Conservation (phyloP, 1,140 invertebrate genomes). For the Coelopa frigida region DNA sequence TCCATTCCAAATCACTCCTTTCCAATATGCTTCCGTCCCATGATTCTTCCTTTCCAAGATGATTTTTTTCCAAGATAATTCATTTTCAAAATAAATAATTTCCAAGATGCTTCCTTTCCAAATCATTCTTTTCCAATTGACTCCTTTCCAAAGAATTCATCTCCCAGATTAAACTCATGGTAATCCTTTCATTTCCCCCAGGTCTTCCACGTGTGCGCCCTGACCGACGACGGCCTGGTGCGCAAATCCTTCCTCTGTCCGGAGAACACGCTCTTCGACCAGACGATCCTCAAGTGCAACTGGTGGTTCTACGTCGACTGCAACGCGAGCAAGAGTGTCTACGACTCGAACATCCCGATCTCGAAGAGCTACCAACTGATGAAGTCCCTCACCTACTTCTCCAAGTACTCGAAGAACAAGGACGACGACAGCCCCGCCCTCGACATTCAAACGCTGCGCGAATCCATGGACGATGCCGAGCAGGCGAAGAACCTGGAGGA, state of each 20-base stretch:
- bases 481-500: too few species aligned
- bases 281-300: constrained; percentile 82
- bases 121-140: too few species aligned
- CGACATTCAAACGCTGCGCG: constrained; percentile 29
- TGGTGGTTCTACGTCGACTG: constrained; percentile 91
- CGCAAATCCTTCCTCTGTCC: constrained; percentile 86
- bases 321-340: constrained; percentile 66
- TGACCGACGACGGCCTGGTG: constrained; percentile 79
- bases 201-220: constrained; percentile 84
- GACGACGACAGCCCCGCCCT: constrained; percentile 27
- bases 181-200: constrained; percentile 47
- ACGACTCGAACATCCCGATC: constrained; percentile 82
- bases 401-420: constrained; percentile 54
- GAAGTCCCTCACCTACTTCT: constrained; percentile 81
- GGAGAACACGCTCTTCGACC: constrained; percentile 80
- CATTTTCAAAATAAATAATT: too few species aligned
- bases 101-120: too few species aligned
- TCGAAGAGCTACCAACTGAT: constrained; percentile 86
- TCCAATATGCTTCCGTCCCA: too few species aligned
- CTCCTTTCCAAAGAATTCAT: too few species aligned
- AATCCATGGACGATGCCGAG: constrained; percentile 35
- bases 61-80: background rate
- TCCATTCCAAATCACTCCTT: too few species aligned
- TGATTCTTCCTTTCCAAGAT: background rate
- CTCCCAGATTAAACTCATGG: too few species aligned